phyloP scores from a whole-genome alignment of 2,888 invertebrate species.

The Tinea trinotella region DNA sequence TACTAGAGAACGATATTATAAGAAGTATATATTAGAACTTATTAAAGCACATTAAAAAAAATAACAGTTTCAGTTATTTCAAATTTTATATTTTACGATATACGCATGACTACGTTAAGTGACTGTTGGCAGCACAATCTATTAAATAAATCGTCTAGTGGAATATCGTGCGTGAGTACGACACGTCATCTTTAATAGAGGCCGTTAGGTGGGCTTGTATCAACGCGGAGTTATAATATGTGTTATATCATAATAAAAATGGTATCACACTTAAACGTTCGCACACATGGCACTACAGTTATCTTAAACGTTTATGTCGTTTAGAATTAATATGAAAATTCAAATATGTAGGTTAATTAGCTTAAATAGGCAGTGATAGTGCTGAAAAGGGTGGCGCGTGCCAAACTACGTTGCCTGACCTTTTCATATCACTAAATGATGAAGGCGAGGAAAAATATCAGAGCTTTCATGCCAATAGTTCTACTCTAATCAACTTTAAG shows the following conservation, averaged over 20 bases:
- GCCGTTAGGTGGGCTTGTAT: background rate
- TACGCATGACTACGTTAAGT: constrained; percentile 7
- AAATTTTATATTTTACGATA: background rate
- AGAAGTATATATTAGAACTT: too few relatives aligned
- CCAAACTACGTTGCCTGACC: background rate
- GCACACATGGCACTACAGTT: background rate
- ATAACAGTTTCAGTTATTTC: constrained; percentile 1
- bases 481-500: background rate
- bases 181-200: constrained; percentile 1
- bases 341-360: too few relatives aligned
- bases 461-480: background rate
- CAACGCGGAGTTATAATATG: constrained; percentile 3
- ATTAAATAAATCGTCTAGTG: constrained; percentile 11
- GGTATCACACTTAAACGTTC: background rate
- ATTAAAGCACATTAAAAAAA: too few relatives aligned
- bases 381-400: too few relatives aligned
- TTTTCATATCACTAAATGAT: background rate
- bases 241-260: constrained; percentile 1
- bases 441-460: background rate
- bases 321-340: background rate
- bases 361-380: too few relatives aligned
- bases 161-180: background rate
- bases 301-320: background rate
- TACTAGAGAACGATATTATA: too few relatives aligned
- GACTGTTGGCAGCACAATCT: constrained; percentile 9